Percentiles rank a stretch among this genome's conserved stretches.
Conservation (phyloP, 2,113 vertebrate species). For the Halcyon malimbica region DNA sequence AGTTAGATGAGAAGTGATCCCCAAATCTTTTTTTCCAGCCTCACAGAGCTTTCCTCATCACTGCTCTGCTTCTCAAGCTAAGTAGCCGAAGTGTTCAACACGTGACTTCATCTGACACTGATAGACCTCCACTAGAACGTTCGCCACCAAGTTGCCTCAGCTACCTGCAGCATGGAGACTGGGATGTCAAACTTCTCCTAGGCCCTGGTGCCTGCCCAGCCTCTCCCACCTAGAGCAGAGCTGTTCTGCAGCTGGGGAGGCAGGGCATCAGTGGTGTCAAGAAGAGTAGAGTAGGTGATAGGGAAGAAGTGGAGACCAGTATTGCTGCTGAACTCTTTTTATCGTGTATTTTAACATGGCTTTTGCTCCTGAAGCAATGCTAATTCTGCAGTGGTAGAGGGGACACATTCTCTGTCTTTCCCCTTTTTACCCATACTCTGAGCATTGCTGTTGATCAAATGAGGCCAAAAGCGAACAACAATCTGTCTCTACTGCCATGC, state of each 20-base stretch:
- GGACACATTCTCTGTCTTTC: not conserved
- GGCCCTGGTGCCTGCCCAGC: not conserved
- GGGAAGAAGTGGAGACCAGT: not conserved
- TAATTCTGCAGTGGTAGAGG: not conserved
- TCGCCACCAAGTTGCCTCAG: not conserved
- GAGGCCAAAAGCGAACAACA: not conserved
- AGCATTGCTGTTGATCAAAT: not conserved
- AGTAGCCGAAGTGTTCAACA: not conserved
- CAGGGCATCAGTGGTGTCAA: not conserved
- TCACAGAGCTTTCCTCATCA: not conserved
- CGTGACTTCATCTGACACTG: not conserved
- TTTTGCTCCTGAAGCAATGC: not conserved
- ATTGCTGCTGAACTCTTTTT: not conserved
- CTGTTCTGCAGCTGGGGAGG: not conserved
- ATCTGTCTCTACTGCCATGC: not conserved
- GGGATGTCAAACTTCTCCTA: fast-evolving
- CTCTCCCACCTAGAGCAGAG: fast-evolving
- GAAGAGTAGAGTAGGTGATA: not conserved
- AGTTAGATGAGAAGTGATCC: not conserved
- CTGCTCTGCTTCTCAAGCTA: not conserved
- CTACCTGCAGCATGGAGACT: not conserved
- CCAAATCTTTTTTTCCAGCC: not conserved
- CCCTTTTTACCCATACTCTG: not conserved
- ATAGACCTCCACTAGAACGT: fast-evolving
- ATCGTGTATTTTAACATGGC: not conserved